Evolutionary conservation across 2,797 vertebrate species (phyloP).

Genomic region (Huso huso): DNA sequence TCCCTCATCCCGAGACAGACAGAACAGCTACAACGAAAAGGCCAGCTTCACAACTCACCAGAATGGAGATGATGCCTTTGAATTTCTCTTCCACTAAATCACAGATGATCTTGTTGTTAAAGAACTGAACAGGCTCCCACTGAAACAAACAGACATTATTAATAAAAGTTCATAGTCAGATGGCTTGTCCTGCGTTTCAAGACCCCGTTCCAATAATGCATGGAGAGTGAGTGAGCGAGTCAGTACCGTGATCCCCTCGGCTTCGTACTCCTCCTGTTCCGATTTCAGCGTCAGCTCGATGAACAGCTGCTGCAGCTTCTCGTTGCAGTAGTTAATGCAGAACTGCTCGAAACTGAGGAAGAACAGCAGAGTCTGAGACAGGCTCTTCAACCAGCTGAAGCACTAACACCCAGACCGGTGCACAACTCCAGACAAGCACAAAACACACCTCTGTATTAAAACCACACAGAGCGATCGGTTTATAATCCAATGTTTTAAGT

Average conservation of each 20-base stretch:
- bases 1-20: neutral
- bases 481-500: neutral
- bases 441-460: neutral
- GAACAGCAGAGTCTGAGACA: conserved; percentile 5
- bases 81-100: conserved; percentile 96
- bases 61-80: conserved; percentile 94
- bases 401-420: neutral
- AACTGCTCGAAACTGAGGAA: conserved; percentile 87
- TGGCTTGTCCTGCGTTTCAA: no score
- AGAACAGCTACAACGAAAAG: neutral
- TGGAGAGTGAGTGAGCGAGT: neutral
- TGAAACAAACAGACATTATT: conserved; percentile 30
- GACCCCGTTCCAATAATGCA: no score
- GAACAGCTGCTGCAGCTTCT: conserved; percentile 95
- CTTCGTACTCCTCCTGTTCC: conserved; percentile 93
- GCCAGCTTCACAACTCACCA: conserved; percentile 60
- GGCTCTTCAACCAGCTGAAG: neutral
- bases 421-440: neutral
- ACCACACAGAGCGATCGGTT: neutral
- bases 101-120: conserved; percentile 98
- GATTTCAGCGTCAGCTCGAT: conserved; percentile 94
- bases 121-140: conserved; percentile 97
- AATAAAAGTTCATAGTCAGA: neutral
- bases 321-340: conserved; percentile 97
- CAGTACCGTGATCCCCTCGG: conserved; percentile 91